Percentiles rank a stretch among this genome's conserved stretches.
Conservation (phyloP, 2,113 vertebrate genomes). For the Xiphias gladius region DNA sequence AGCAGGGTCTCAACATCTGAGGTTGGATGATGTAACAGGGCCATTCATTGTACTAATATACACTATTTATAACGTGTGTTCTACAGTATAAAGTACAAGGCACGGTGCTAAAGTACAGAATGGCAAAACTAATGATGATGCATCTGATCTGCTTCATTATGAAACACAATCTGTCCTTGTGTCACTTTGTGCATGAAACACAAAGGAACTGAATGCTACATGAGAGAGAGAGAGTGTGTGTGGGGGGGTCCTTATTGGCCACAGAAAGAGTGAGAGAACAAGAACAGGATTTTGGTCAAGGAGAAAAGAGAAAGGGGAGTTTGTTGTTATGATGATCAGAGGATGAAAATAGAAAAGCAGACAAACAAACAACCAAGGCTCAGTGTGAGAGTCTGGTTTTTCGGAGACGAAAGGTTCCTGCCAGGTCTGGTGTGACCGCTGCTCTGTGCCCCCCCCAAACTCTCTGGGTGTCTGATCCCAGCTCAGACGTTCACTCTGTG, state of each 20-base stretch:
- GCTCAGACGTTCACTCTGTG: slow-evolving; percentile 43
- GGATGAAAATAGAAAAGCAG: slow-evolving; percentile 51
- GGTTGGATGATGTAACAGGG: slow-evolving; percentile 37
- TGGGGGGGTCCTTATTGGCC: not conserved
- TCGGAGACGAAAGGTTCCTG: slow-evolving; percentile 38
- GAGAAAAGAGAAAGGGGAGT: not conserved
- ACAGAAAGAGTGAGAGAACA: slow-evolving; percentile 6
- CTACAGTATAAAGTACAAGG: not conserved
- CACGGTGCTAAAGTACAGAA: not conserved
- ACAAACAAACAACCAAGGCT: slow-evolving; percentile 52
- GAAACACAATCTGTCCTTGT: slow-evolving; percentile 46
- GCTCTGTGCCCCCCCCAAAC: slow-evolving; percentile 28
- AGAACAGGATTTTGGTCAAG: slow-evolving; percentile 9
- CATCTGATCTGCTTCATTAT: slow-evolving; percentile 41
- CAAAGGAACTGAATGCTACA: slow-evolving; percentile 7
- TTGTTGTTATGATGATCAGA: slow-evolving; percentile 42
- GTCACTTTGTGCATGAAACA: slow-evolving; percentile 20
- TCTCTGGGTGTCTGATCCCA: slow-evolving; percentile 48
- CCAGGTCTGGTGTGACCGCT: slow-evolving; percentile 43
- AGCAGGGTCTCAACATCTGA: slow-evolving; percentile 34
- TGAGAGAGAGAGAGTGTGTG: not conserved
- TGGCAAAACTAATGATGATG: not conserved
- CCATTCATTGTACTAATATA: not conserved
- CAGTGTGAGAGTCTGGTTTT: slow-evolving; percentile 49
- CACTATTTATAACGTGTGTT: slow-evolving; percentile 38